Conservation (phyloP, 2,888 invertebrate genomes). For the Drosophila koepferae region DNA sequence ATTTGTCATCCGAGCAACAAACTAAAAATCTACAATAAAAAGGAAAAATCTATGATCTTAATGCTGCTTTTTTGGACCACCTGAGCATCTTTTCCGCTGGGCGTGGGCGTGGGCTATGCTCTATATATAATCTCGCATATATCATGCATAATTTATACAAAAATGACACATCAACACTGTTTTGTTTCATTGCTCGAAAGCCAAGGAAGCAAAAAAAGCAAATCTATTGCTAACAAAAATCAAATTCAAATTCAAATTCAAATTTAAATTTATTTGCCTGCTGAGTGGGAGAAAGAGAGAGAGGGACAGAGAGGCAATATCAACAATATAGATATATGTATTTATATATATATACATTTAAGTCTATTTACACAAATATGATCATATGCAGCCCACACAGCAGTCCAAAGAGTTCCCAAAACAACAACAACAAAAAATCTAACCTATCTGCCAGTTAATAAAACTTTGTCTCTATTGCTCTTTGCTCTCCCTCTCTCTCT, state of each 20-base stretch:
- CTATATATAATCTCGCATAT: conserved; percentile 34
- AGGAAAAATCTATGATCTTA: not conserved
- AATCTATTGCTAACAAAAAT: conserved; percentile 40
- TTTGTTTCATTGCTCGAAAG: conserved; percentile 3
- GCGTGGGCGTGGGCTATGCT: conserved; percentile 46
- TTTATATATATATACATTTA: not conserved
- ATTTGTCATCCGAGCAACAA: not conserved
- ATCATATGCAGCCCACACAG: conserved; percentile 56
- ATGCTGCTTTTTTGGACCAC: conserved; percentile 12
- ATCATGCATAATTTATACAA: conserved; percentile 34
- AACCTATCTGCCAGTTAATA: too few relatives aligned
- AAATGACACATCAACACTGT: conserved; percentile 39
- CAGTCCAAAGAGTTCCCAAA: too few relatives aligned
- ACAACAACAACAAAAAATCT: too few relatives aligned
- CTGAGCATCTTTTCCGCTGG: conserved; percentile 26
- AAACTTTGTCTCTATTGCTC: too few relatives aligned
- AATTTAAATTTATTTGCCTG: conserved; percentile 48
- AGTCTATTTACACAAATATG: conserved; percentile 13
- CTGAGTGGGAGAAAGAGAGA: conserved; percentile 16
- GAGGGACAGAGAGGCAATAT: not conserved
- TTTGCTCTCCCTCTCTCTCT: not conserved
- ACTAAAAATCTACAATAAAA: not conserved
- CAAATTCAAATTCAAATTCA: conserved; percentile 32
- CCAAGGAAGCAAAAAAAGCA: conserved; percentile 3
- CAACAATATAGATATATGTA: conserved; percentile 7